These are phyloP conservation scores for Tipula helvola DNA, from an alignment of 2,888 invertebrate genomes.

Conservation along the genomic window DNA sequence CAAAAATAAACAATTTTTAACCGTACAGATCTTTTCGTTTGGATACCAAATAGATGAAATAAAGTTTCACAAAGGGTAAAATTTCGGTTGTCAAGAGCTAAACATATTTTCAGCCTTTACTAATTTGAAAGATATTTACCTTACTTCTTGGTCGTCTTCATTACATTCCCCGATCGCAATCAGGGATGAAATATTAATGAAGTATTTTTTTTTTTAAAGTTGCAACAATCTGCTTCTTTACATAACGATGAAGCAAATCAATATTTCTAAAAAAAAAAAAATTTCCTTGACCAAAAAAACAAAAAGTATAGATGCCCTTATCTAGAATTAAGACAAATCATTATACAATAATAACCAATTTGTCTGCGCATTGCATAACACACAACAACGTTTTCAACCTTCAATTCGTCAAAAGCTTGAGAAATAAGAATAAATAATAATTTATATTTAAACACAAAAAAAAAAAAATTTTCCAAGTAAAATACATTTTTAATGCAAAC, in stretches of 20 bases:
- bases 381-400: neutral
- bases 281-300: neutral
- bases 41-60: no score
- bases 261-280: neutral
- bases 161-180: no score
- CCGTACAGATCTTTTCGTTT: no score
- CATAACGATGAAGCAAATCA: neutral
- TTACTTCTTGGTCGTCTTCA: no score
- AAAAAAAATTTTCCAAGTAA: neutral
- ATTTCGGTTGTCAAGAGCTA: no score
- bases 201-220: no score
- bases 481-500: neutral
- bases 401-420: constrained; percentile 4
- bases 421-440: neutral
- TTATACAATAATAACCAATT: neutral
- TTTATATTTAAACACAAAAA: neutral
- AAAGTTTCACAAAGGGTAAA: no score
- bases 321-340: neutral
- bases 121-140: no score
- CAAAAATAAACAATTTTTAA: no score
- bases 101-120: no score
- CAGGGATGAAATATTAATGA: no score
- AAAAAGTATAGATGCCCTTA: neutral
- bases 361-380: neutral
- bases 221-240: no score